Percentiles rank a stretch among this genome's conserved stretches.
These are phyloP conservation scores for Pangasius sanitwongsei DNA, from an alignment of 2,797 vertebrate genomes.

Conservation along the genomic window DNA sequence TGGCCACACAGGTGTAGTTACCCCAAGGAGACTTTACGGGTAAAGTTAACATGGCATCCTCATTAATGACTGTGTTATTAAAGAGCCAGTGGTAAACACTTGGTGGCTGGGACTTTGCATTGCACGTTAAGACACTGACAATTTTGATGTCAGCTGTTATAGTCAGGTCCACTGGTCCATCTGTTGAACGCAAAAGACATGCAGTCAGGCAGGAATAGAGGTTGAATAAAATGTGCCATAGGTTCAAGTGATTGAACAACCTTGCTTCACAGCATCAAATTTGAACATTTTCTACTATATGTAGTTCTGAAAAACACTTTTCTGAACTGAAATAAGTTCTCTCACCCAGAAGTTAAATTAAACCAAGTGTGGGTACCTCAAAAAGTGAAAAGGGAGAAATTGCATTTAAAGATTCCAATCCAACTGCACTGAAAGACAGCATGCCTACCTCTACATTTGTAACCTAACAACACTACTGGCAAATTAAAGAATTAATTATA, in stretches of 20 bases:
- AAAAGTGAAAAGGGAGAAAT: not conserved
- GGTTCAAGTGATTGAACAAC: not conserved
- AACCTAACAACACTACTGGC: not conserved
- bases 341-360: not conserved
- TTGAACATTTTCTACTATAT: not conserved
- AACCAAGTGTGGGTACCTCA: not conserved
- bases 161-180: slow-evolving; percentile 66
- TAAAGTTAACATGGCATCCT: slow-evolving; percentile 37
- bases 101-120: slow-evolving; percentile 65
- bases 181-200: slow-evolving; percentile 58
- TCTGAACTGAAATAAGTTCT: not conserved
- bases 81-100: slow-evolving; percentile 67
- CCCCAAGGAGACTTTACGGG: not conserved
- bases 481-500: not conserved
- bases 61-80: rapidly evolving
- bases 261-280: not conserved
- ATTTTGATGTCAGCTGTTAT: slow-evolving; percentile 33
- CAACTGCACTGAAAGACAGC: not conserved
- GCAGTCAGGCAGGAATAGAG: not conserved
- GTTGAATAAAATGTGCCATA: not conserved
- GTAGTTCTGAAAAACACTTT: not conserved
- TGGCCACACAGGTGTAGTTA: slow-evolving; percentile 69
- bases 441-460: not conserved
- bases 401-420: not conserved
- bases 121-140: slow-evolving; percentile 57